A percentile compares a stretch with the other conserved stretches of the same genome.
Evolutionary conservation across 2,888 invertebrate genomes (phyloP).

Genomic region (Himalopsyche kuldschensis): DNA sequence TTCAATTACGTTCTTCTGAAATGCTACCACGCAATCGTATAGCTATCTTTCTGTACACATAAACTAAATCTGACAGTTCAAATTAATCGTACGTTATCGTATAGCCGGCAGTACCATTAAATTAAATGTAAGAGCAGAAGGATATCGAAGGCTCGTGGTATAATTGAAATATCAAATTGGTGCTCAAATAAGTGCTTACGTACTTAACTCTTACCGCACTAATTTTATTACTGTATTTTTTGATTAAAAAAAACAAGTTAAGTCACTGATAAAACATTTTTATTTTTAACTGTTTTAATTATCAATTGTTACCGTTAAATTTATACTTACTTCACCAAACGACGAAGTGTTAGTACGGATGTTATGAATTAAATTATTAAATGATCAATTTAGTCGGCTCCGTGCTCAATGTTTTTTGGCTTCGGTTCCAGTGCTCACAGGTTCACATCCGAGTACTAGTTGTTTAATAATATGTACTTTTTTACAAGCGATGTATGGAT

Average conservation of each 20-base stretch:
- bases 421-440: too few relatives aligned
- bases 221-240: neutral
- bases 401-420: too few relatives aligned
- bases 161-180: constrained; percentile 4
- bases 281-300: neutral
- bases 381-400: too few relatives aligned
- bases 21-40: neutral
- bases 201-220: neutral
- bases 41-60: neutral
- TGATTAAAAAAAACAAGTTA: neutral
- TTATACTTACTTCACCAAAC: too few relatives aligned
- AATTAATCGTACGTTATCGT: constrained; percentile 13
- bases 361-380: too few relatives aligned
- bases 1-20: constrained; percentile 1
- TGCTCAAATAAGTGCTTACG: neutral
- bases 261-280: neutral
- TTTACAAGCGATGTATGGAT: too few relatives aligned
- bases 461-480: too few relatives aligned
- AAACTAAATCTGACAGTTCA: constrained; percentile 3
- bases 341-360: too few relatives aligned
- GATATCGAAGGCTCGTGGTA: neutral
- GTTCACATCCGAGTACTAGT: too few relatives aligned
- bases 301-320: neutral
- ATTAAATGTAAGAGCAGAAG: neutral
- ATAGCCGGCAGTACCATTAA: neutral